These are phyloP conservation scores for Crambe crambe DNA, from an alignment of 37 sponge, comb jelly and placozoan species.

Conservation along the genomic window DNA sequence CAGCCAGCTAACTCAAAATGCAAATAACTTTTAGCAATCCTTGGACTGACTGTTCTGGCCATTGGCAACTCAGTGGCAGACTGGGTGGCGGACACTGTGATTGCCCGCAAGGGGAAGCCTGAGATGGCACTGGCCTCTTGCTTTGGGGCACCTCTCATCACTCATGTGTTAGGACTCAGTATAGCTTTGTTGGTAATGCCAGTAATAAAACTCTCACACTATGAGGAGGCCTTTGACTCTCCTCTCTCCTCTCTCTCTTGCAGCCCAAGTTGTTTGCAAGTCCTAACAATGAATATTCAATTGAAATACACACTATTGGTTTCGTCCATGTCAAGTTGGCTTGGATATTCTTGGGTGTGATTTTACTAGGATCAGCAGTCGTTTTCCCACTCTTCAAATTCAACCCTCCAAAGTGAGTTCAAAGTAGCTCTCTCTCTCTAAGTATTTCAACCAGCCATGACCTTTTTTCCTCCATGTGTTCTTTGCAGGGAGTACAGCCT, in stretches of 20 bases:
- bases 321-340: constrained; percentile 68
- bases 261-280: constrained; percentile 23
- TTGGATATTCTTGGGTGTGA: constrained; percentile 72
- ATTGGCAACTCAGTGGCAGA: constrained; percentile 82
- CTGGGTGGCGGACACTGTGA: constrained; percentile 78
- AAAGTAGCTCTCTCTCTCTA: neutral
- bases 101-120: constrained; percentile 71
- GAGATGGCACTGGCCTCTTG: constrained; percentile 83
- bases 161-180: constrained; percentile 79
- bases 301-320: neutral
- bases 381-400: constrained; percentile 67
- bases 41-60: constrained; percentile 82
- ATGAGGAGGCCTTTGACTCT: neutral
- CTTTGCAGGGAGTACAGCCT: constrained; percentile 55
- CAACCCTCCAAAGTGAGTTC: constrained; percentile 65
- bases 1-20: no score
- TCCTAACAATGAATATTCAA: constrained; percentile 2
- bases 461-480: neutral
- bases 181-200: constrained; percentile 69
- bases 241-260: neutral
- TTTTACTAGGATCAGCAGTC: constrained; percentile 27
- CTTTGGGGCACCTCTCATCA: constrained; percentile 79
- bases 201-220: neutral
- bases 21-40: constrained; percentile 44
- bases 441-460: neutral